phyloP scores from a whole-genome alignment of 2,113 vertebrate species.

The Herpetotheres cachinnans region DNA sequence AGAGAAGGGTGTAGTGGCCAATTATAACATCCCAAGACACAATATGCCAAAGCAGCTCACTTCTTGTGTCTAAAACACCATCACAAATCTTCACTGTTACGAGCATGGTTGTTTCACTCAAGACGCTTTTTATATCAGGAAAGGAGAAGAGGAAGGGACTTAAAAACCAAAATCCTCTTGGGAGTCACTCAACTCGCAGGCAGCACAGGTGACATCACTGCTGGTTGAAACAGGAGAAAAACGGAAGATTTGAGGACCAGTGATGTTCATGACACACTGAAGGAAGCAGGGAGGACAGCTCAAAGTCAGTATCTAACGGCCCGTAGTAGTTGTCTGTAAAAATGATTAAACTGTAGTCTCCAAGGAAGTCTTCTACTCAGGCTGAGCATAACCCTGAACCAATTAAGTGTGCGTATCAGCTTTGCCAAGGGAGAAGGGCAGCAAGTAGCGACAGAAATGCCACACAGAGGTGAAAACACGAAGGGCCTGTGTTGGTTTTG shows the following conservation, averaged over 20 bases:
- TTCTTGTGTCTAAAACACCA: neutral
- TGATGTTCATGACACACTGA: fast-evolving
- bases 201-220: neutral
- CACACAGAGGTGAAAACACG: neutral
- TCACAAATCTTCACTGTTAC: neutral
- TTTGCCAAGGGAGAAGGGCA: neutral
- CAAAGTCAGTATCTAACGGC: neutral
- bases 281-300: neutral
- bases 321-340: neutral
- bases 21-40: neutral
- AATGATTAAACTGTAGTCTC: neutral
- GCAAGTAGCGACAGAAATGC: fast-evolving
- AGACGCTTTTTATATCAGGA: neutral
- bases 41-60: neutral
- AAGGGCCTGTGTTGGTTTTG: neutral
- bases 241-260: neutral
- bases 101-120: neutral
- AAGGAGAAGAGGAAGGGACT: neutral
- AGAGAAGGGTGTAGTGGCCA: neutral
- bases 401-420: neutral
- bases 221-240: neutral
- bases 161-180: neutral
- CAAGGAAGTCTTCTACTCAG: neutral
- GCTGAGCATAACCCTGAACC: neutral
- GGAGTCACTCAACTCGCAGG: neutral